These are phyloP conservation scores for Drosophila limbata DNA, from an alignment of 2,888 invertebrate genomes.

Conservation along the genomic window DNA sequence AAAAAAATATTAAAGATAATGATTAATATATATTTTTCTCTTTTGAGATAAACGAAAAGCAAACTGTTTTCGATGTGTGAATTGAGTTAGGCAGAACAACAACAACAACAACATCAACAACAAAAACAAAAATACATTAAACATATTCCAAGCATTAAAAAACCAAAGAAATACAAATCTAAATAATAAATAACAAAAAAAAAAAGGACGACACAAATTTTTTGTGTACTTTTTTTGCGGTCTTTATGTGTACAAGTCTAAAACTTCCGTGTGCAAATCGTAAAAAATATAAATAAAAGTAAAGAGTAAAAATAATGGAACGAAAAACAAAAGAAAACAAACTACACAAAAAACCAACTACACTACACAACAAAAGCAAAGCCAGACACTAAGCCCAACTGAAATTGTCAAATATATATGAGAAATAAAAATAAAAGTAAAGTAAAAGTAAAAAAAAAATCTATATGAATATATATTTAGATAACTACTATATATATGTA, in stretches of 20 bases:
- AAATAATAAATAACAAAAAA: conserved; percentile 8
- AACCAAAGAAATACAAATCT: conserved; percentile 56
- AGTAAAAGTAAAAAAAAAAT: conserved; percentile 41
- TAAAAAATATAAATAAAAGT: conserved; percentile 22
- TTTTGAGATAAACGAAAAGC: conserved; percentile 77
- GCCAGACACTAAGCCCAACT: conserved; percentile 78
- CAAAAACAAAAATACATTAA: conserved; percentile 39
- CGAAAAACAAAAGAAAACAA: conserved; percentile 12
- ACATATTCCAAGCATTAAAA: conserved; percentile 75
- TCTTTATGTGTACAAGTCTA: conserved; percentile 73
- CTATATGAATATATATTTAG: conserved; percentile 79
- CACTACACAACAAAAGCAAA: conserved; percentile 71
- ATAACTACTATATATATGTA: conserved; percentile 77
- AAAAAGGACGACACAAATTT: conserved; percentile 54
- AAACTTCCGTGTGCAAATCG: conserved; percentile 74
- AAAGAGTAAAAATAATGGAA: conserved; percentile 21
- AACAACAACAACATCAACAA: conserved; percentile 11
- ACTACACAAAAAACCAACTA: conserved; percentile 42
- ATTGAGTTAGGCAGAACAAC: conserved; percentile 68
- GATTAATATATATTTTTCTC: conserved; percentile 82
- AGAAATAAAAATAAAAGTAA: conserved; percentile 34
- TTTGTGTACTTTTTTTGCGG: conserved; percentile 65
- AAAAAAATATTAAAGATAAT: conserved; percentile 68
- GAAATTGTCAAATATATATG: conserved; percentile 78
- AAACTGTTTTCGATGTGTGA: conserved; percentile 77